Conservation (phyloP, 2,888 invertebrate species). For the Drosophila setosimentum region DNA sequence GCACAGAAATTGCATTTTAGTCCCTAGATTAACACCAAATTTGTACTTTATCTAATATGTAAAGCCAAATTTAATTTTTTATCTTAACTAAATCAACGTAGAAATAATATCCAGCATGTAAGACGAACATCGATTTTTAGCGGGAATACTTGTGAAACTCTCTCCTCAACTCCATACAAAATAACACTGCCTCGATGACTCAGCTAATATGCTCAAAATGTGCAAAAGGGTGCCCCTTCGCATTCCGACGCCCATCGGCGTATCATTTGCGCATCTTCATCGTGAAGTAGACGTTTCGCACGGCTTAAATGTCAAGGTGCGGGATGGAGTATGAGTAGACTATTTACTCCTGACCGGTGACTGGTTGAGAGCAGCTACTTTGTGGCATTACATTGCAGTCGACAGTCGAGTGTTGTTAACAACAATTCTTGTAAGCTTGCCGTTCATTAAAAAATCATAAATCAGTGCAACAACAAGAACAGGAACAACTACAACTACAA, state of each 20-base stretch:
- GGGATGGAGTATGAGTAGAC: conserved; percentile 30
- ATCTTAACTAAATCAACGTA: background rate
- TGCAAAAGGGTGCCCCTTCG: conserved; percentile 14
- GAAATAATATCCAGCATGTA: background rate
- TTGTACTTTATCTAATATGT: background rate
- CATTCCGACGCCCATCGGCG: conserved; percentile 64
- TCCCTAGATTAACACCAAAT: background rate
- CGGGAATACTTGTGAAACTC: background rate
- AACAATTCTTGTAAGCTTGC: conserved; percentile 80
- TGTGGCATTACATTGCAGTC: conserved; percentile 48
- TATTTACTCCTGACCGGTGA: conserved; percentile 33
- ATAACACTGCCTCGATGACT: conserved; percentile 3
- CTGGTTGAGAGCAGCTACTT: conserved; percentile 45
- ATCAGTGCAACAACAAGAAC: conserved; percentile 58
- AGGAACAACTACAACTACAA: conserved; percentile 28
- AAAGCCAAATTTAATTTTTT: background rate
- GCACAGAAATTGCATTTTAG: background rate
- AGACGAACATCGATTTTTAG: background rate
- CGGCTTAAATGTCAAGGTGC: conserved; percentile 52
- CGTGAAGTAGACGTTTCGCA: conserved; percentile 51
- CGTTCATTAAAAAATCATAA: conserved; percentile 81
- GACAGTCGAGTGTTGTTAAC: conserved; percentile 69
- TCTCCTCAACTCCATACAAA: background rate
- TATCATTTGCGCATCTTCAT: conserved; percentile 74
- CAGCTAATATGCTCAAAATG: conserved; percentile 20